These are phyloP conservation scores for Anadara kagoshimensis DNA, from an alignment of 1,140 invertebrate genomes.

Conservation along the genomic window DNA sequence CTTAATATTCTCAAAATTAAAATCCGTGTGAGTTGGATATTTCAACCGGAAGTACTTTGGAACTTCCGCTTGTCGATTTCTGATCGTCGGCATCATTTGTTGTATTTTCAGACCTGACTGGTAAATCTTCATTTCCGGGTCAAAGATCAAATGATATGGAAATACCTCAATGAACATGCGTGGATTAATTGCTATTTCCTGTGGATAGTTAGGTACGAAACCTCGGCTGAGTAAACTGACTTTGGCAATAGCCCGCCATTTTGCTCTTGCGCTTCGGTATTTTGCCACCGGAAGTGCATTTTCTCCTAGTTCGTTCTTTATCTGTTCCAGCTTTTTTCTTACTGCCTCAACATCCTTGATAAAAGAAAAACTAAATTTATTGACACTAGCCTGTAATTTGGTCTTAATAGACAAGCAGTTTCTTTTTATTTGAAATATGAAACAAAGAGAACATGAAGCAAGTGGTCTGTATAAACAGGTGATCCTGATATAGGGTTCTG, in stretches of 20 bases:
- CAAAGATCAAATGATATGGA: slow-evolving; percentile 74
- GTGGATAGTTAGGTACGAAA: slow-evolving; percentile 53
- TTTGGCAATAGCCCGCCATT: slow-evolving; percentile 51
- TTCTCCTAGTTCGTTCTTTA: slow-evolving; percentile 46
- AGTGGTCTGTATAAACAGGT: no score
- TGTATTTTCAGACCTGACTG: slow-evolving; percentile 67
- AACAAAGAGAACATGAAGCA: no score
- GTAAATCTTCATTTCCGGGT: slow-evolving; percentile 66
- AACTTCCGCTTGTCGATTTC: slow-evolving; percentile 72
- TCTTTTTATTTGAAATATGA: no score
- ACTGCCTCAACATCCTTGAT: slow-evolving; percentile 55
- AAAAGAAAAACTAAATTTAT: neutral
- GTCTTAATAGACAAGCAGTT: no score
- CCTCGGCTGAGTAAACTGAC: slow-evolving; percentile 46
- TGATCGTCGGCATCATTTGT: slow-evolving; percentile 81
- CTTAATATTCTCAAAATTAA: slow-evolving; percentile 70
- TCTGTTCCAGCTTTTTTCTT: slow-evolving; percentile 49
- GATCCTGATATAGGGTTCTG: no score
- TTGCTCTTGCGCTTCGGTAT: slow-evolving; percentile 41
- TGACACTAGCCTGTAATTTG: no score
- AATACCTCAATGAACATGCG: slow-evolving; percentile 67
- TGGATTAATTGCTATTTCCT: slow-evolving; percentile 48
- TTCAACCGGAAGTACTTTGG: slow-evolving; percentile 62
- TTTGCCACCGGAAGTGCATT: slow-evolving; percentile 46
- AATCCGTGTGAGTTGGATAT: slow-evolving; percentile 72